Base-by-base conservation (phyloP, 2,113 vertebrate species). In the Peucedramus taeniatus region DNA sequence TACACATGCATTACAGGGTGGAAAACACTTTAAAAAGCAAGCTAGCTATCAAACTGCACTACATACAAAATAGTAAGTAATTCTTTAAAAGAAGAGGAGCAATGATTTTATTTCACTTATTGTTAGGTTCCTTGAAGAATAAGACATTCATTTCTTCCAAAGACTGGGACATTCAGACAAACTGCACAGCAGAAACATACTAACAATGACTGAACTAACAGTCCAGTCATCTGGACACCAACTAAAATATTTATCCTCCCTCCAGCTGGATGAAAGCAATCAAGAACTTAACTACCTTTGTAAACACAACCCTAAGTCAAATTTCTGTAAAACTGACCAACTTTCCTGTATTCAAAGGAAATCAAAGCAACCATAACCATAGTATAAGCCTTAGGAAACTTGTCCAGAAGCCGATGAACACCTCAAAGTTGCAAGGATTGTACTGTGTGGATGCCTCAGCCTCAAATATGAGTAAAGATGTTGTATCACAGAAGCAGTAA, bases 1-100 rank as follows among this genome's bases (percentile, higher is more conserved):
- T 1, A 24, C 3, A 1, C 1, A 18, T 0, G 1, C 10, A 84
- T 60, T 2, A 45, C 13, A 51, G 35, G 5, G 28, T 11, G 5
- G 33, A 68, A 84, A 89, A 63, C 51, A 44, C 7, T 40, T 89
- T 0, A 14, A 64, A 82, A 71, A 69, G n/a, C 61, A 77, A 81
- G 47, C 15, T 30, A 2, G 0, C 33, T 78, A 59, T 12, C 1
- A 10, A 87, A 70, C 23, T 68, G 23, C 9, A 31, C 10, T 60
- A 56, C 21, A 40, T 16, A 54, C 3, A 92, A 89, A 93, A 65
- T 7, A 76, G 9, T 3, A 64, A n/a, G 11, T 11, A 42, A 39
- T 26, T 54, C 10, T 54, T 68, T 4, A 28, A n/a, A 17, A 76
- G 68, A 28, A 5, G 10, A 63, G 14, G 4, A 54, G 14, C 40